Conservation (phyloP, 1,140 invertebrate species). For the Agrilus planipennis region DNA sequence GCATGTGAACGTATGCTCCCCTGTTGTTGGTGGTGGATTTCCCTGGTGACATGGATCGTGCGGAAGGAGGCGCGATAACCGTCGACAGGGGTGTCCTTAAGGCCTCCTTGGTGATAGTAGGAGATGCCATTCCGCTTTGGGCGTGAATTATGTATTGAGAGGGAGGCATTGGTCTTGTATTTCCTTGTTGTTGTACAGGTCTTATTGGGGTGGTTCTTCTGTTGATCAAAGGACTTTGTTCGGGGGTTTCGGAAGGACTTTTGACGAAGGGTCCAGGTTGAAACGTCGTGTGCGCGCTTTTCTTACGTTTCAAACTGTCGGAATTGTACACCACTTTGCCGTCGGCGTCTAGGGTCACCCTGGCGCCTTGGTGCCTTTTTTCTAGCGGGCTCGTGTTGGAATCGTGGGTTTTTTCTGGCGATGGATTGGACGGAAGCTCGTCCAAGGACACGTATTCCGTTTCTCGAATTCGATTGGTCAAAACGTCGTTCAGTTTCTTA, state of each 20-base stretch:
- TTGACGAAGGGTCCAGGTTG: constrained; percentile 69
- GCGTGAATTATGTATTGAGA: constrained; percentile 54
- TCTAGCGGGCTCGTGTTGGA: constrained; percentile 37
- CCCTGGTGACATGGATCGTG: constrained; percentile 32
- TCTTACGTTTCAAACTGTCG: constrained; percentile 69
- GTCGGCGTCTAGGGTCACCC: constrained; percentile 75
- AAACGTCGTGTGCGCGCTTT: constrained; percentile 72
- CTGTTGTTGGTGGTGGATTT: constrained; percentile 28
- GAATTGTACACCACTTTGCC: constrained; percentile 84
- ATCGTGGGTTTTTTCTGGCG: constrained; percentile 15
- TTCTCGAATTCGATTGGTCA: constrained; percentile 44
- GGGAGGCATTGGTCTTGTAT: constrained; percentile 28
- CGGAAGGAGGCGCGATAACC: constrained; percentile 38
- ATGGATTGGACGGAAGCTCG: constrained; percentile 57
- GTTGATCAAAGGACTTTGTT: constrained; percentile 35
- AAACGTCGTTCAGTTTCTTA: constrained; percentile 41
- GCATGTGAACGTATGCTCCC: constrained; percentile 59
- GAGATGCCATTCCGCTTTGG: constrained; percentile 35
- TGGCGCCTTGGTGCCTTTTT: constrained; percentile 51
- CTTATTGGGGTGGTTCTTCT: constrained; percentile 32
- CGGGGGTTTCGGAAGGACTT: constrained; percentile 35
- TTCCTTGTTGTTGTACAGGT: constrained; percentile 25
- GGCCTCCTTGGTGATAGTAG: constrained; percentile 48
- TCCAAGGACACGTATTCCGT: constrained; percentile 71
- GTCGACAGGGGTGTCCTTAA: constrained; percentile 46